Evolutionary conservation across 2,888 invertebrate species (phyloP), one percentile per base, ranked within the genome.

Genomic region (Drosophila pegasa): DNA sequence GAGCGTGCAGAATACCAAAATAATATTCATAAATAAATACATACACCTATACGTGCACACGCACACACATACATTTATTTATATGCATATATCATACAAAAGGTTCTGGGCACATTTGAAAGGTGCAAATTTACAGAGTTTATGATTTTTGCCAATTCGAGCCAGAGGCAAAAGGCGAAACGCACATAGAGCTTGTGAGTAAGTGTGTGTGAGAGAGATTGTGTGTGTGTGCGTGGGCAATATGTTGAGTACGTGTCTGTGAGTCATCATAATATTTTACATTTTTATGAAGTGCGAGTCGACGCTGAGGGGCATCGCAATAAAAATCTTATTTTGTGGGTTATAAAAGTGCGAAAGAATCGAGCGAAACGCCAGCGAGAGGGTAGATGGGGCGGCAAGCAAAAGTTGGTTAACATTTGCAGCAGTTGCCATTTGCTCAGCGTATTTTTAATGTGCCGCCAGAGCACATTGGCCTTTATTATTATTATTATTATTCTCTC

Each of bases 201-300:
- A n/a, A n/a, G 38, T 12, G 20, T 20, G 9, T 29, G 22, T n/a
- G 3, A 4, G 20, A 20, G 18, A 25, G 38, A n/a, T n/a, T 18
- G 50, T 16, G 29, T 50, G 2, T 47, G 16, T 27, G 61, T 41
- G 12, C 22, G 61, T 43, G 62, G 41, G 59, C 65, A 73, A 77
- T 77, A 77, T 70, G 70, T 70, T 70, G 78, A 71, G 76, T 64
- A 79, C 78, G 82, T 85, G 74, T 82, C 87, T 70, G 75, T 66
- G 50, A 70, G 82, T 81, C 84, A 76, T 80, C 88, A 85, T 73
- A 85, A 87, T 85, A 85, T 87, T 85, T 87, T 80, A 87, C 85
- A 82, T 87, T 85, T 87, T 85, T 87, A 85, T 85, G 87, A 85
- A 85, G 87, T 87, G 83, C 78, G 70, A 84, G 78, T 71, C 67